These are phyloP conservation scores for Pseudomyrmex gracilis DNA, from an alignment of 1,140 invertebrate genomes.

Conservation along the genomic window DNA sequence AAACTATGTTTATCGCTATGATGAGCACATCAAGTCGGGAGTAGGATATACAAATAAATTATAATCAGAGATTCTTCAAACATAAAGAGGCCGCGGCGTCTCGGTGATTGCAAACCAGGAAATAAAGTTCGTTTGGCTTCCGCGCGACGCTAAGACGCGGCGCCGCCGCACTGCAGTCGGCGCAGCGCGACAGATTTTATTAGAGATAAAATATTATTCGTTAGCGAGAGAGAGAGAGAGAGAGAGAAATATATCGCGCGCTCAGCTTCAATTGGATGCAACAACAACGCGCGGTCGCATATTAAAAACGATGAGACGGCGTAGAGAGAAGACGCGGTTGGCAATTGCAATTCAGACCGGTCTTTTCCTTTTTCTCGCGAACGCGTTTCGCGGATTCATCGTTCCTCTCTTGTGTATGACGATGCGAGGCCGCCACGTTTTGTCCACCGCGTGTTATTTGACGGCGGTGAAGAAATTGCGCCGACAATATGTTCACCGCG, in stretches of 20 bases:
- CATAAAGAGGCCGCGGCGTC: conserved; percentile 19
- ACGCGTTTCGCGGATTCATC: neutral
- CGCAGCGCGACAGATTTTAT: conserved; percentile 29
- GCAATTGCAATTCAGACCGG: neutral
- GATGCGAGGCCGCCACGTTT: conserved; percentile 17
- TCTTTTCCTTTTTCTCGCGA: neutral
- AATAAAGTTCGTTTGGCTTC: conserved; percentile 36
- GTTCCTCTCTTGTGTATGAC: neutral
- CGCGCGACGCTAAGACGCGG: neutral
- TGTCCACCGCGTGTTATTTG: conserved; percentile 16
- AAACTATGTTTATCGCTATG: conserved; percentile 10
- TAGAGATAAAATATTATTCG: conserved; percentile 36
- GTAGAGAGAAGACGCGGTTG: neutral
- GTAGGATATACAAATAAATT: conserved; percentile 49
- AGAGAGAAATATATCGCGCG: neutral
- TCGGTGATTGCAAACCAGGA: conserved; percentile 27
- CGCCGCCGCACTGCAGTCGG: neutral
- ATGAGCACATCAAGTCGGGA: neutral
- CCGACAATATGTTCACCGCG: conserved; percentile 31
- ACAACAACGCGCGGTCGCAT: conserved; percentile 13
- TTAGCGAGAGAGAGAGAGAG: neutral
- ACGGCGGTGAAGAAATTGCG: conserved; percentile 28
- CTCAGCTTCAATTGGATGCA: conserved; percentile 1
- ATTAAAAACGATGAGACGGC: conserved; percentile 25
- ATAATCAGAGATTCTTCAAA: conserved; percentile 48